A percentile compares a stretch with the other conserved stretches of the same genome.
Evolutionary conservation across 2,888 invertebrate species (phyloP).

Genomic region (Actias luna): DNA sequence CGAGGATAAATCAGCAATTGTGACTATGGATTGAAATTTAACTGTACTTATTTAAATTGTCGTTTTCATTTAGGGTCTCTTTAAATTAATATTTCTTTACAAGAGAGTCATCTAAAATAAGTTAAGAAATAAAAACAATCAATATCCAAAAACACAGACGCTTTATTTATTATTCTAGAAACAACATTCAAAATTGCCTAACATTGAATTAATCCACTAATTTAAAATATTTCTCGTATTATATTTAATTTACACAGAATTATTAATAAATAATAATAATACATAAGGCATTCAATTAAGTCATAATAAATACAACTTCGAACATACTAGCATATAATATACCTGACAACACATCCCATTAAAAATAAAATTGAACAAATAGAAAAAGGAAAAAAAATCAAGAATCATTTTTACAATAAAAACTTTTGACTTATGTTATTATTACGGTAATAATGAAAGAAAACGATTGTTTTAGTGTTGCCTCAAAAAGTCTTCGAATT

Average conservation of each 20-base stretch:
- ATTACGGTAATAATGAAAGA: not conserved
- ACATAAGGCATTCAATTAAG: conserved; percentile 34
- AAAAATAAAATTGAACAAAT: not conserved
- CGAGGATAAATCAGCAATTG: too few species aligned
- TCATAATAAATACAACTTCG: conserved; percentile 12
- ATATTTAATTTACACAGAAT: conserved; percentile 35
- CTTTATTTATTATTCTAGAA: conserved; percentile 77
- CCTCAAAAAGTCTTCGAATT: not conserved
- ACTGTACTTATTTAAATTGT: too few species aligned
- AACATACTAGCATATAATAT: not conserved
- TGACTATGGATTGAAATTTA: too few species aligned
- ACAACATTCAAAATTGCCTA: conserved; percentile 74
- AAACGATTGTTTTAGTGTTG: not conserved
- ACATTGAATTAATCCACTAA: conserved; percentile 43
- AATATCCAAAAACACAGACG: conserved; percentile 72
- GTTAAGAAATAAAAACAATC: conserved; percentile 46
- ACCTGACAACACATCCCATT: not conserved
- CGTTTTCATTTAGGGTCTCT: too few species aligned
- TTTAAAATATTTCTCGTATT: conserved; percentile 36
- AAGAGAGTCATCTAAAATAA: too few species aligned
- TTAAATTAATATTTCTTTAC: too few species aligned
- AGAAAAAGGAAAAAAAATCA: not conserved
- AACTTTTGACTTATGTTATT: not conserved
- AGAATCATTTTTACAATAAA: not conserved
- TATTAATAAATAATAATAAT: conserved; percentile 32